Evolutionary conservation across 2,888 invertebrate species (phyloP).

Genomic region (Drosophila heteroneura): DNA sequence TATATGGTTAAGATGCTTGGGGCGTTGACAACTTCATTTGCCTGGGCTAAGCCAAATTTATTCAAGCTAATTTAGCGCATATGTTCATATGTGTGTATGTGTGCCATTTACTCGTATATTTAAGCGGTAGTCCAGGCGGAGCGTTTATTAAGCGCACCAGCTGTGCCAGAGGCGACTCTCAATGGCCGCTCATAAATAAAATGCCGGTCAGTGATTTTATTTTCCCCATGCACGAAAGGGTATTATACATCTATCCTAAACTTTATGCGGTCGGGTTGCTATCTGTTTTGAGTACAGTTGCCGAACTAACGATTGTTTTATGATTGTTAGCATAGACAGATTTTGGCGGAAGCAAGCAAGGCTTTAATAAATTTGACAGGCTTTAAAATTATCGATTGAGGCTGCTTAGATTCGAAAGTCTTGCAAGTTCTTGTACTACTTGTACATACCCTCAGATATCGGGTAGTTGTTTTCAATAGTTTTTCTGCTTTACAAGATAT

Average conservation of each 20-base stretch:
- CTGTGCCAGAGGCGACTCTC: conserved; percentile 69
- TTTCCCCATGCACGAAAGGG: conserved; percentile 47
- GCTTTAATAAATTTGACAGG: neutral
- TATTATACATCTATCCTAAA: neutral
- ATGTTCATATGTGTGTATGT: conserved; percentile 28
- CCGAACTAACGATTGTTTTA: neutral
- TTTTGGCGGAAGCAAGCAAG: neutral
- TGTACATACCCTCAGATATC: neutral
- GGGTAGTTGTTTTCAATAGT: neutral
- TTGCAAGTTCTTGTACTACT: neutral
- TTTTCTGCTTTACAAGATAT: neutral
- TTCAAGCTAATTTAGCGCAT: conserved; percentile 71
- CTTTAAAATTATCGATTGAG: neutral
- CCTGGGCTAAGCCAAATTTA: conserved; percentile 62
- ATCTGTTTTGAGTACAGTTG: neutral
- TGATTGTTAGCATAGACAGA: neutral
- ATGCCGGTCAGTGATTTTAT: conserved; percentile 69
- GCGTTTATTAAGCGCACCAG: conserved; percentile 75
- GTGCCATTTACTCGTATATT: conserved; percentile 36
- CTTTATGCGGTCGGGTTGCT: neutral
- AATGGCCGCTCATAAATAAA: conserved; percentile 81
- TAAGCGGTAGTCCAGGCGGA: conserved; percentile 24
- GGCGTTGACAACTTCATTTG: conserved; percentile 68
- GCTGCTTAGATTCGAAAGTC: neutral
- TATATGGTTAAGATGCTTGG: conserved; percentile 24